These are phyloP conservation scores for Prionchulus punctatus DNA, from an alignment of 2,888 invertebrate genomes.

Conservation along the genomic window DNA sequence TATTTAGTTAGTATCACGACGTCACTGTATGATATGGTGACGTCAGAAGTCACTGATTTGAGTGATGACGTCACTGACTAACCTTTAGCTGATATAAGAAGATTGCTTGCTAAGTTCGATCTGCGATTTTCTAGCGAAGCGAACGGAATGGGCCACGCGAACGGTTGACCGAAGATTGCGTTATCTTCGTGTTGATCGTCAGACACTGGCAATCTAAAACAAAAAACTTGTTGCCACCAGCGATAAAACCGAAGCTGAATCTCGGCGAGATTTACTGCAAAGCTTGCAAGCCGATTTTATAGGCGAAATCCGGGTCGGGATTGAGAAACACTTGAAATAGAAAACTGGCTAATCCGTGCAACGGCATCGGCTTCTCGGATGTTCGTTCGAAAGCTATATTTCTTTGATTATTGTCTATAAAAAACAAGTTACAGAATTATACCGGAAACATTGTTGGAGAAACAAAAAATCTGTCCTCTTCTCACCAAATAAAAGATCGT, in stretches of 20 bases:
- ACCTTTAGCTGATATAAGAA: slow-evolving; percentile 55
- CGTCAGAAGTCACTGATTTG: too few species aligned
- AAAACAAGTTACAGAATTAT: neutral
- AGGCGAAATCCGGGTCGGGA: slow-evolving; percentile 59
- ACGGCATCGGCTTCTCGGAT: slow-evolving; percentile 44
- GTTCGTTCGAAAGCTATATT: too few species aligned
- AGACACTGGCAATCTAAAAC: slow-evolving; percentile 50
- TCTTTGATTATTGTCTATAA: too few species aligned
- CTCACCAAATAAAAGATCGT: slow-evolving; percentile 49
- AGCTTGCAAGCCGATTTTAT: slow-evolving; percentile 57
- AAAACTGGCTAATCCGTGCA: slow-evolving; percentile 65
- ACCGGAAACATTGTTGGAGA: neutral
- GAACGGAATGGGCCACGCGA: neutral
- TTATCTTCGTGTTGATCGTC: slow-evolving; percentile 53
- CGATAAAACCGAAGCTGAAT: neutral
- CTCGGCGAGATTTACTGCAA: slow-evolving; percentile 43
- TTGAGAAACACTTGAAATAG: slow-evolving; percentile 58
- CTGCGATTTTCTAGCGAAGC: too few species aligned
- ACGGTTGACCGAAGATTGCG: slow-evolving; percentile 20
- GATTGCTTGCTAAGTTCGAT: slow-evolving; percentile 35
- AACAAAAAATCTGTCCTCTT: too few species aligned
- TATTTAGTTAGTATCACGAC: too few species aligned
- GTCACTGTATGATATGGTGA: too few species aligned
- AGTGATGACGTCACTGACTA: too few species aligned
- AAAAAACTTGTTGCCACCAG: neutral